Evolutionary conservation across 1,140 invertebrate genomes (phyloP).

Genomic region (Pygmarrhopalites habei): DNA sequence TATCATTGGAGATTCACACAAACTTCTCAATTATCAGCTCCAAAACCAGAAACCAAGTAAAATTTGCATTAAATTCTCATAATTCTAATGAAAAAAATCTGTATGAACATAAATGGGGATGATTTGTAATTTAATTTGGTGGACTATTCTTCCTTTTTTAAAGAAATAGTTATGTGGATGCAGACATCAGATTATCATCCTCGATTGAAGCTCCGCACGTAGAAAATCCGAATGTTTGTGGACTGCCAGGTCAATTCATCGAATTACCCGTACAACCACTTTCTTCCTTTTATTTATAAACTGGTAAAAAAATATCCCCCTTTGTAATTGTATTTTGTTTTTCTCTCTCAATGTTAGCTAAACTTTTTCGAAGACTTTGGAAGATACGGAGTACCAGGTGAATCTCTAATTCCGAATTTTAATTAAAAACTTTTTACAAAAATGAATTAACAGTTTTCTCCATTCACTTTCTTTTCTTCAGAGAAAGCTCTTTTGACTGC

Average conservation of each 20-base stretch:
- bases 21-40: too few relatives aligned
- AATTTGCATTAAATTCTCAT: too few relatives aligned
- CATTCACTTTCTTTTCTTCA: neutral
- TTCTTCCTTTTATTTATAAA: neutral
- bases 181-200: neutral
- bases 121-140: too few relatives aligned
- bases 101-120: too few relatives aligned
- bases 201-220: neutral
- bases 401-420: neutral
- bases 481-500: constrained; percentile 16
- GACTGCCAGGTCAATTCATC: constrained; percentile 16
- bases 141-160: too few relatives aligned
- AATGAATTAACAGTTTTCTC: neutral
- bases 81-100: too few relatives aligned
- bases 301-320: neutral
- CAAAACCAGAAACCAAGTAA: too few relatives aligned
- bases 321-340: neutral
- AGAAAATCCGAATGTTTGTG: constrained; percentile 26
- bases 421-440: neutral
- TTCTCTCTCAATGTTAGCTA: neutral
- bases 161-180: neutral
- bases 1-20: too few relatives aligned
- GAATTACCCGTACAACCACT: constrained; percentile 8
- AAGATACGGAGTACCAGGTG: neutral
- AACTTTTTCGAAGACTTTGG: neutral